Conservation (phyloP, 2,797 vertebrate species). For the Sphenopsis melanotis region DNA sequence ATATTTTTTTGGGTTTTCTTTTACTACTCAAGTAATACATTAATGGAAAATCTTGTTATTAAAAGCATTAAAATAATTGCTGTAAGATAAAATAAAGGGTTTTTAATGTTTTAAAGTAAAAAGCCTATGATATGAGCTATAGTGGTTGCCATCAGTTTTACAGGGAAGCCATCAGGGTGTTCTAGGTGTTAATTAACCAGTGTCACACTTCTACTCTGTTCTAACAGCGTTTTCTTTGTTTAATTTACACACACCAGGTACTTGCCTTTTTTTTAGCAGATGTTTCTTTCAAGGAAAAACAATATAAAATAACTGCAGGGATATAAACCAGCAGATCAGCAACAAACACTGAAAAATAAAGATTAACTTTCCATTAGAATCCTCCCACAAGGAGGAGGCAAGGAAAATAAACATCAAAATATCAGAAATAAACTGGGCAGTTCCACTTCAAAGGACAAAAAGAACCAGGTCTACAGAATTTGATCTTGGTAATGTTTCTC, state of each 20-base stretch:
- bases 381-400: not conserved
- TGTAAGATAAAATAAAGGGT: not conserved
- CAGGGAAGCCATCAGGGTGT: not conserved
- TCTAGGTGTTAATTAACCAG: not conserved
- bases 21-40: not conserved
- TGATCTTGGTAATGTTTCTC: constrained; percentile 44
- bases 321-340: constrained; percentile 91
- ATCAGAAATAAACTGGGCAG: not conserved
- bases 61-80: not conserved
- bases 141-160: not conserved
- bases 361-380: not conserved
- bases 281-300: constrained; percentile 83
- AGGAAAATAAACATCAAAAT: not conserved
- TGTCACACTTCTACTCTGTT: not conserved
- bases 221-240: not conserved
- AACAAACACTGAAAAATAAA: constrained; percentile 83
- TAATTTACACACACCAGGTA: not conserved
- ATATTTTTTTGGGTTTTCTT: not conserved
- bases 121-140: not conserved
- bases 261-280: constrained; percentile 87
- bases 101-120: not conserved
- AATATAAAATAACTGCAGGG: constrained; percentile 91
- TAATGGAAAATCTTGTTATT: not conserved
- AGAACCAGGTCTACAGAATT: constrained; percentile 46
- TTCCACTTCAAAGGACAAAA: constrained; percentile 38